Evolutionary conservation across 2,888 invertebrate genomes (phyloP), one percentile per base, ranked within the genome.

Genomic region (Brachypterus glaber): DNA sequence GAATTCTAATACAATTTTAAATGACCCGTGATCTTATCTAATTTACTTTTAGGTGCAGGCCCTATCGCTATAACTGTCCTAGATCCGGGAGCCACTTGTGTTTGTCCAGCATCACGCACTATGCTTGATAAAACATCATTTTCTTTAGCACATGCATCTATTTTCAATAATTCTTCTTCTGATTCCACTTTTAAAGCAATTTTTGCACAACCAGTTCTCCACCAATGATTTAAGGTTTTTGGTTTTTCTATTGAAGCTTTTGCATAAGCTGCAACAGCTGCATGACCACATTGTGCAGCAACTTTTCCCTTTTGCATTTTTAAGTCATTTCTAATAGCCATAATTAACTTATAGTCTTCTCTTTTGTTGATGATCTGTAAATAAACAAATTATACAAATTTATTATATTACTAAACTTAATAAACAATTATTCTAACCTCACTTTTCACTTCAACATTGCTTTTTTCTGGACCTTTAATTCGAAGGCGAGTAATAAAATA

Each of bases 301-400:
- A 89, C 82, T 70, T 95, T 95, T 1, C 95, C 90, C 69, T 92
- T 92, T 9, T 88, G 83, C 95, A 95, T 95, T 63, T 87, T 88
- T 3, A 95, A 68, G 55, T 95, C 95, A 57, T 79, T 87, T 52
- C 93, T 70, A 4, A 93, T 83, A 2, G 90, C 84, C 47, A 95
- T 64, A 4, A 92, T 82, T 67, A 95, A 70, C 66, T 95, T 88
- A 53, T 77, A 79, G 57, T 81, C 78, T 21, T 72, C 69, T 33
- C 68, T 54, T 2, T 53, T 54, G 41, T 64, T 58, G 18, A 57
- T 50, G 47, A 60, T 58, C 58, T 59, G 33, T 27, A 45, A 49
- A 12, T 37, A 45, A 40, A 11, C 7, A 11, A 24, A 8, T n/a
- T 12, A n/a, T n/a, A 30, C 12, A n/a, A n/a, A n/a, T n/a, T n/a